Percentiles rank a stretch among this genome's conserved stretches.
phyloP scores from a whole-genome alignment of 1,140 invertebrate species.

The Orchestia grillus region DNA sequence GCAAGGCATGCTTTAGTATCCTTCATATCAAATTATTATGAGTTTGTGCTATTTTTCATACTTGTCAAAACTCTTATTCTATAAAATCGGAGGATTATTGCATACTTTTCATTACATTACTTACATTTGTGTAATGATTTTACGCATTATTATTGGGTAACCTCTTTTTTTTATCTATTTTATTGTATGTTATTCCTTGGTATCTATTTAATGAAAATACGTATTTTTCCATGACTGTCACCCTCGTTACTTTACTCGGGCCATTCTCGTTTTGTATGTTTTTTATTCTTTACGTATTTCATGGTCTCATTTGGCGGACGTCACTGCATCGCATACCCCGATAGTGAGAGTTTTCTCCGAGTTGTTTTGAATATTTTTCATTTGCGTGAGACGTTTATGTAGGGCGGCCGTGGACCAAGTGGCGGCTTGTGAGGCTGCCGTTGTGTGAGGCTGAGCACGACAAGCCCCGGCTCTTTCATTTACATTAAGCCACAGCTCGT shows the following conservation, averaged over 20 bases:
- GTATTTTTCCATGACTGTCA: too few relatives aligned
- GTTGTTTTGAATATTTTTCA: slow-evolving; percentile 35
- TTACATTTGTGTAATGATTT: neutral
- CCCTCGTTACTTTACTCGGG: neutral
- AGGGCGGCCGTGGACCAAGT: neutral
- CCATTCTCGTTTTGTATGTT: neutral
- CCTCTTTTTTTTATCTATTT: neutral
- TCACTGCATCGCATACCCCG: neutral
- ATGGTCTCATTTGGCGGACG: neutral
- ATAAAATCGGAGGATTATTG: neutral
- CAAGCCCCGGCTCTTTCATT: slow-evolving; percentile 5
- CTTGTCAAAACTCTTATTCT: neutral
- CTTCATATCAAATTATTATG: neutral
- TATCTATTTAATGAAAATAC: neutral
- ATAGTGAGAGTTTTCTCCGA: neutral
- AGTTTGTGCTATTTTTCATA: neutral
- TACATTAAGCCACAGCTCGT: slow-evolving; percentile 4
- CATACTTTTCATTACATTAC: neutral
- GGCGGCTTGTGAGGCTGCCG: slow-evolving; percentile 16
- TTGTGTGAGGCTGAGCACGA: neutral
- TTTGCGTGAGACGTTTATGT: slow-evolving; percentile 35
- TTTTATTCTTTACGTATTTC: neutral
- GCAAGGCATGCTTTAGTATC: neutral
- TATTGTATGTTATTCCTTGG: neutral
- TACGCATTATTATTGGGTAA: neutral